Evolutionary conservation across 1,140 invertebrate genomes (phyloP).

Genomic region (Cotesia chilonis): DNA sequence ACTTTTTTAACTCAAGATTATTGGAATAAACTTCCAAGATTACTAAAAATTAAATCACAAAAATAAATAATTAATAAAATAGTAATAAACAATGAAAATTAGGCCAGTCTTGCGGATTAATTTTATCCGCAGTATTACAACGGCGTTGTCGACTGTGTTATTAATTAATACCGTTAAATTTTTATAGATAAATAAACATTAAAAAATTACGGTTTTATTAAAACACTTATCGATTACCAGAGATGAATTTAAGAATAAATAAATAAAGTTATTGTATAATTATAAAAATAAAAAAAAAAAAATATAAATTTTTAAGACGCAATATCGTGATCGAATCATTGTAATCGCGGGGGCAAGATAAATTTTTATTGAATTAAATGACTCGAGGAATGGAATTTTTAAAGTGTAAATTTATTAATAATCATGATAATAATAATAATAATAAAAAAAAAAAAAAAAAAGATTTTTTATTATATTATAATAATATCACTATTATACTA

Average conservation of each 20-base stretch:
- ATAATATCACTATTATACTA: too few relatives aligned
- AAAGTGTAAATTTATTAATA: background rate
- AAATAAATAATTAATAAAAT: background rate
- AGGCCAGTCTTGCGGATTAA: constrained; percentile 29
- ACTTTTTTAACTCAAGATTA: constrained; percentile 1
- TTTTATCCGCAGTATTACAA: background rate
- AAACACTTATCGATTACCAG: background rate
- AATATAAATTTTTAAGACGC: constrained; percentile 11
- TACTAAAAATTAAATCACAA: background rate
- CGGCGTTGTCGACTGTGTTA: constrained; percentile 12
- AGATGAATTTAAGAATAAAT: background rate
- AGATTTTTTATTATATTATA: too few relatives aligned
- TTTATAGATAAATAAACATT: background rate
- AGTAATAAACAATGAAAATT: constrained; percentile 27
- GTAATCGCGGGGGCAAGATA: constrained; percentile 15
- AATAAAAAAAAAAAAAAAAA: too few relatives aligned
- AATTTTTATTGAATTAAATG: constrained; percentile 6
- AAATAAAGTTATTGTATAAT: background rate
- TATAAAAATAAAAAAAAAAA: constrained; percentile 1
- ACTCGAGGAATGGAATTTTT: constrained; percentile 15
- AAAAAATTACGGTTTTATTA: background rate
- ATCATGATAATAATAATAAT: too few relatives aligned
- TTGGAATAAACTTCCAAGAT: background rate
- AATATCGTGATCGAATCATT: constrained; percentile 24
- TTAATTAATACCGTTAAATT: constrained; percentile 9